phyloP scores from a whole-genome alignment of 1,140 invertebrate genomes.

The Aphelinus atriplicis region DNA sequence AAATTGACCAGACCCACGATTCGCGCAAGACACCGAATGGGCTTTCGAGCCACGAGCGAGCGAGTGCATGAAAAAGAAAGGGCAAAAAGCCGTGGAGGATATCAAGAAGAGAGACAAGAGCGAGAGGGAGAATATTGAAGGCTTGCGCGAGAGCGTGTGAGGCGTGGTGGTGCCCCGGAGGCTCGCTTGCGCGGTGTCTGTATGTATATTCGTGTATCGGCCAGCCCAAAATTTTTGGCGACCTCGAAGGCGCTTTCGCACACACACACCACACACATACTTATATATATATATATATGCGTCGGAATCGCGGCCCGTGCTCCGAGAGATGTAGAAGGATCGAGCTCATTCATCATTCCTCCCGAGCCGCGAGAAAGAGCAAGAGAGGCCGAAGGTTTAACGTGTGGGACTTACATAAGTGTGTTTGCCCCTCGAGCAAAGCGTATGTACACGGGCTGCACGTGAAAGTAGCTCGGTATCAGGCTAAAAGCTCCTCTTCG shows the following conservation, averaged over 20 bases:
- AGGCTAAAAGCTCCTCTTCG: conserved; percentile 29
- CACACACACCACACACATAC: too few relatives aligned
- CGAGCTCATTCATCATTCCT: conserved; percentile 33
- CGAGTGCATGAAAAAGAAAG: conserved; percentile 8
- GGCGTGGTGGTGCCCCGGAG: conserved; percentile 52
- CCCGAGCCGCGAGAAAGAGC: background rate
- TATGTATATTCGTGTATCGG: too few relatives aligned
- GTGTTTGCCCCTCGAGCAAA: conserved; percentile 14
- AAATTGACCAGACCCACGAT: too few relatives aligned
- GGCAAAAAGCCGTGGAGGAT: background rate
- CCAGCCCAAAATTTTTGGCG: conserved; percentile 12
- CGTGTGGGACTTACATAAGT: conserved; percentile 1
- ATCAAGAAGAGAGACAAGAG: too few relatives aligned
- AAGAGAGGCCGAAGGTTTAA: background rate
- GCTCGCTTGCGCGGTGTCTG: background rate
- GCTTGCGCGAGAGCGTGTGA: conserved; percentile 35
- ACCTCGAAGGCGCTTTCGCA: background rate
- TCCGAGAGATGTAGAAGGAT: background rate
- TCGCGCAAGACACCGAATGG: too few relatives aligned
- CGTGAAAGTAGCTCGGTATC: conserved; percentile 23
- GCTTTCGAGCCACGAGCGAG: background rate
- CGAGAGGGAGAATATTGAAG: background rate
- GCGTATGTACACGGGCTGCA: too few relatives aligned
- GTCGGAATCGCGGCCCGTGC: too few relatives aligned
- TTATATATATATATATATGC: background rate